These are phyloP conservation scores for Caranx ignobilis DNA, from an alignment of 2,113 vertebrate species.

Conservation along the genomic window DNA sequence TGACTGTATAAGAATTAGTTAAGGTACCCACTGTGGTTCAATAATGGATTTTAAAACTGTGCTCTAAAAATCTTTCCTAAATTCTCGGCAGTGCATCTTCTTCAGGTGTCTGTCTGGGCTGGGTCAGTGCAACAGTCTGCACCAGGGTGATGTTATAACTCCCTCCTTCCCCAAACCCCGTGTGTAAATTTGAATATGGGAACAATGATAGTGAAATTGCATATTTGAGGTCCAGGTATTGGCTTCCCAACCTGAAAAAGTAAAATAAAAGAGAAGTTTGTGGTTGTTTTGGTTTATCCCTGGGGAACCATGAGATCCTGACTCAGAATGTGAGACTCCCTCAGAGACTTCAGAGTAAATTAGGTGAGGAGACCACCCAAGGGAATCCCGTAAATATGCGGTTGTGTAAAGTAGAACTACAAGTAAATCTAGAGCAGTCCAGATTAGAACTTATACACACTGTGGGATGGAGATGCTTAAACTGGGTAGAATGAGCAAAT, in stretches of 20 bases:
- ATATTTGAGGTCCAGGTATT: conserved; percentile 18
- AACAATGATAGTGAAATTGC: conserved; percentile 7
- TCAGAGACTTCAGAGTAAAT: conserved; percentile 67
- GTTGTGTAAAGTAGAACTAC: conserved; percentile 68
- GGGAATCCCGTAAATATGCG: conserved; percentile 68
- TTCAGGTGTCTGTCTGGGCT: not conserved
- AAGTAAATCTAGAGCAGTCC: conserved; percentile 76
- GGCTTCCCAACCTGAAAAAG: conserved; percentile 37
- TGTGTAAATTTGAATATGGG: not conserved
- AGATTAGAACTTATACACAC: conserved; percentile 54
- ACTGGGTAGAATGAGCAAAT: conserved; percentile 12
- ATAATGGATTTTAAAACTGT: not conserved
- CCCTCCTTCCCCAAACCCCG: not conserved
- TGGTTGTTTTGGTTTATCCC: conserved; percentile 58
- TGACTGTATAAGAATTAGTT: not conserved
- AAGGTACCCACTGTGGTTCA: no score
- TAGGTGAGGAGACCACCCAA: conserved; percentile 67
- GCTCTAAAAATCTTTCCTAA: not conserved
- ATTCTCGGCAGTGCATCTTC: conserved; percentile 4
- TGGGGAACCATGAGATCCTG: conserved; percentile 58
- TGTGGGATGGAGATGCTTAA: conserved; percentile 26
- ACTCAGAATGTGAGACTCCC: conserved; percentile 62
- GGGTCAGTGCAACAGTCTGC: not conserved
- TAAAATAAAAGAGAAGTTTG: conserved; percentile 58
- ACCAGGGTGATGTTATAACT: not conserved